These are phyloP conservation scores for Adelognathus sp. DNA, from an alignment of 2,888 invertebrate species.

Conservation along the genomic window DNA sequence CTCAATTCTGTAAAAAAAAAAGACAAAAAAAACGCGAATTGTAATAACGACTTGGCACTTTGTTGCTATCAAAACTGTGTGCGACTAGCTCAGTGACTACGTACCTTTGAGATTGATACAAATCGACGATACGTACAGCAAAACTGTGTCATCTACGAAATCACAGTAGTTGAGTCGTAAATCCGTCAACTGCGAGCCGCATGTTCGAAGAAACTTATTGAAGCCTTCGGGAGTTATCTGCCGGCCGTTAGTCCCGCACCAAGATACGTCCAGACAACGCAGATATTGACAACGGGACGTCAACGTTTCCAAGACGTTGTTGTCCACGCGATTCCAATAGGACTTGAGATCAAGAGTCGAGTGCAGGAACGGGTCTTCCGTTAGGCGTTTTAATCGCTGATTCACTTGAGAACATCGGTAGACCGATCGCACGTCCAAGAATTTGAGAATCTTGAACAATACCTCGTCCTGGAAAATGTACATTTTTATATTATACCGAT, in stretches of 20 bases:
- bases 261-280: background rate
- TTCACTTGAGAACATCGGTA: conserved; percentile 90
- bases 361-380: conserved; percentile 89
- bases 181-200: too few relatives aligned
- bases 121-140: too few relatives aligned
- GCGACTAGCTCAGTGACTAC: too few relatives aligned
- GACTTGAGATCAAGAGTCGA: conserved; percentile 91
- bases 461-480: conserved; percentile 89
- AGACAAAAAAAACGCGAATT: too few relatives aligned
- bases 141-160: too few relatives aligned
- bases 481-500: background rate
- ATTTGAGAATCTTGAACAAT: conserved; percentile 89
- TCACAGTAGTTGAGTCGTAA: too few relatives aligned
- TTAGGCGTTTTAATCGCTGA: conserved; percentile 87
- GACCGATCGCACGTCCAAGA: conserved; percentile 90
- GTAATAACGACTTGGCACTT: too few relatives aligned
- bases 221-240: background rate
- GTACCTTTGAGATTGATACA: too few relatives aligned
- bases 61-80: too few relatives aligned
- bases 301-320: conserved; percentile 83
- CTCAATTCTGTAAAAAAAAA: too few relatives aligned
- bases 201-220: background rate
- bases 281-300: conserved; percentile 83
- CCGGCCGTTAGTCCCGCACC: background rate
- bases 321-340: conserved; percentile 89